Evolutionary conservation across 2,888 invertebrate species (phyloP).

Genomic region (Nebria brevicollis): DNA sequence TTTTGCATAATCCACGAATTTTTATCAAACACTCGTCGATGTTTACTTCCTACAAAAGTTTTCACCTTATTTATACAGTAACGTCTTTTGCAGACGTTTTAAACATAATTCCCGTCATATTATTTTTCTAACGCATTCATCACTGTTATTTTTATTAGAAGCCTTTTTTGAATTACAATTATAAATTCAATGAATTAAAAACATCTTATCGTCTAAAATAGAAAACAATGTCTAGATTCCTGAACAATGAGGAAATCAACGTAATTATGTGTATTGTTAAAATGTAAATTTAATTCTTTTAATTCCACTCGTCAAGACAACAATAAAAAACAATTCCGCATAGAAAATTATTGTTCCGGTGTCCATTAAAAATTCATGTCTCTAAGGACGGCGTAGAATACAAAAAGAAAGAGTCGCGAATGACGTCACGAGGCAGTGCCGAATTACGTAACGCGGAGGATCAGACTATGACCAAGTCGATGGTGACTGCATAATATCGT

Average conservation of each 20-base stretch:
- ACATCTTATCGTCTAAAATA: no score
- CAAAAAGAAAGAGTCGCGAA: background rate
- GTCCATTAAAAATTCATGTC: conserved; percentile 42
- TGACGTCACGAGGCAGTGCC: background rate
- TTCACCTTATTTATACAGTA: no score
- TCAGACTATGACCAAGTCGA: conserved; percentile 37
- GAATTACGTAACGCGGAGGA: conserved; percentile 15
- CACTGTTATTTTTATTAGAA: no score
- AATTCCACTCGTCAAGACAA: background rate
- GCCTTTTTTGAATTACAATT: no score
- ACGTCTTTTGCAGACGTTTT: no score
- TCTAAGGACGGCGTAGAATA: background rate
- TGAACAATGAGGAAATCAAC: background rate
- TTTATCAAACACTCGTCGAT: no score
- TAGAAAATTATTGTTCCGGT: conserved; percentile 36
- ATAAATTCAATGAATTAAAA: no score
- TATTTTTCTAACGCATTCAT: no score
- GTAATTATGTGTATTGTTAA: background rate
- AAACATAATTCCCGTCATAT: no score
- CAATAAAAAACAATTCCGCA: conserved; percentile 15
- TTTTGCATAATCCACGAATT: no score
- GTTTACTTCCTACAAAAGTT: no score
- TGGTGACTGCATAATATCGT: background rate
- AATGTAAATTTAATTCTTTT: background rate
- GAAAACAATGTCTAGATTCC: background rate